Evolutionary conservation across 1,140 invertebrate genomes (phyloP).

Genomic region (Calycopis cecrops): DNA sequence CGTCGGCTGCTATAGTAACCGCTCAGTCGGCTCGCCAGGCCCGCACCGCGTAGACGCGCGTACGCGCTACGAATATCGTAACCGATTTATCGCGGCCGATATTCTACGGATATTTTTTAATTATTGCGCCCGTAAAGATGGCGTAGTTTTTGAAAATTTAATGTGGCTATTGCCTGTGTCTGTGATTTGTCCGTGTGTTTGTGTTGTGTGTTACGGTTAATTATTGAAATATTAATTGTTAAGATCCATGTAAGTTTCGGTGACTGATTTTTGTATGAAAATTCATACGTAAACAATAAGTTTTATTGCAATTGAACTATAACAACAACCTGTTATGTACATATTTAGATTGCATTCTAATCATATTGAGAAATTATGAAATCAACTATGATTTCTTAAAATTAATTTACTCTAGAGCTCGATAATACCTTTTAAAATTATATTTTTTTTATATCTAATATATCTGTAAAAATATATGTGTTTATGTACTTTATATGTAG

Average conservation of each 20-base stretch:
- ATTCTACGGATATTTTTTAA: slow-evolving; percentile 26
- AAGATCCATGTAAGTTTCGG: no score
- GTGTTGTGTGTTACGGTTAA: slow-evolving; percentile 7
- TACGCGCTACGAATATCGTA: slow-evolving; percentile 21
- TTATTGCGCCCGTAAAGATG: slow-evolving; percentile 28
- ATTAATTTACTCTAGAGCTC: no score
- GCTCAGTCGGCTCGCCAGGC: slow-evolving; percentile 42
- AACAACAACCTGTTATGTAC: no score
- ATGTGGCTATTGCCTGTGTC: slow-evolving; percentile 3
- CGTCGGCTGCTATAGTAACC: slow-evolving; percentile 63
- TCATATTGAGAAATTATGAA: no score
- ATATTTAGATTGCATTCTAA: no score
- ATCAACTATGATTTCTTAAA: no score
- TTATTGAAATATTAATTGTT: neutral
- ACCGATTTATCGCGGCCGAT: slow-evolving; percentile 21
- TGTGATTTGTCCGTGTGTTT: slow-evolving; percentile 17
- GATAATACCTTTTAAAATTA: no score
- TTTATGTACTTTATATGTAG: no score
- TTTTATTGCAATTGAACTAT: no score
- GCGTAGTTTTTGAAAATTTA: slow-evolving; percentile 12
- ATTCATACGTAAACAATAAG: no score
- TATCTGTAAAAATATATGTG: no score
- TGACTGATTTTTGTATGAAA: neutral
- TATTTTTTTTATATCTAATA: no score
- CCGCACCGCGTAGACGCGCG: slow-evolving; percentile 46